Evolutionary conservation across 2,888 invertebrate species (phyloP).

Genomic region (Acleris sparsana): DNA sequence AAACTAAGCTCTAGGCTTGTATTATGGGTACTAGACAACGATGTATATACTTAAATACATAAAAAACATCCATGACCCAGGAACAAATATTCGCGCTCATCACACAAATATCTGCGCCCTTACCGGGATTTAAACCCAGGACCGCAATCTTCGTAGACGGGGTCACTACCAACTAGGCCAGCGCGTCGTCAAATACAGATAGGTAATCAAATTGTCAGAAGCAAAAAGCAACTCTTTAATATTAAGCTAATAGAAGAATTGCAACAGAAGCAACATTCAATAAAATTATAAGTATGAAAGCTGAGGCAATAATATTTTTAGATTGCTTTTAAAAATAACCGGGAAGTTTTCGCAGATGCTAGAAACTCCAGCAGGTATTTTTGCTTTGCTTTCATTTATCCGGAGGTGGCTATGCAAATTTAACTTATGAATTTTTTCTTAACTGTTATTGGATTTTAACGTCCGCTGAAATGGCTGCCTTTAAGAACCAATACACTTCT

Average conservation of each 20-base stretch:
- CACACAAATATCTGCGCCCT: too few species aligned
- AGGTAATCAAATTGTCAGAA: neutral
- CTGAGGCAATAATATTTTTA: conserved; percentile 18
- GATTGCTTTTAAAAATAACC: conserved; percentile 19
- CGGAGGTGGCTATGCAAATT: conserved; percentile 25
- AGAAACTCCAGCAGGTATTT: conserved; percentile 22
- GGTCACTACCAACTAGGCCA: too few species aligned
- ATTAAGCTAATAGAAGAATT: neutral
- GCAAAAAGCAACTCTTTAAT: neutral
- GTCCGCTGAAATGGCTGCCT: neutral
- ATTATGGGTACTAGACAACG: too few species aligned
- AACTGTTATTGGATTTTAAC: conserved; percentile 14
- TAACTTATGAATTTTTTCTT: conserved; percentile 12
- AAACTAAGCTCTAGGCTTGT: too few species aligned
- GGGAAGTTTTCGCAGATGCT: conserved; percentile 12
- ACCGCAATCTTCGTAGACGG: too few species aligned
- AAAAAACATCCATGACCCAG: too few species aligned
- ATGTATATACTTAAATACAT: too few species aligned
- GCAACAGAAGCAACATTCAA: conserved; percentile 4
- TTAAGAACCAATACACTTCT: too few species aligned
- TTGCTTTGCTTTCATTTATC: conserved; percentile 33
- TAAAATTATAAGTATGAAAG: conserved; percentile 1
- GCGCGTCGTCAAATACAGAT: too few species aligned
- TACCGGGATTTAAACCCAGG: too few species aligned
- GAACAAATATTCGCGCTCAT: too few species aligned